These are phyloP conservation scores for Agrochola litura DNA, from an alignment of 2,888 invertebrate species.

Conservation along the genomic window DNA sequence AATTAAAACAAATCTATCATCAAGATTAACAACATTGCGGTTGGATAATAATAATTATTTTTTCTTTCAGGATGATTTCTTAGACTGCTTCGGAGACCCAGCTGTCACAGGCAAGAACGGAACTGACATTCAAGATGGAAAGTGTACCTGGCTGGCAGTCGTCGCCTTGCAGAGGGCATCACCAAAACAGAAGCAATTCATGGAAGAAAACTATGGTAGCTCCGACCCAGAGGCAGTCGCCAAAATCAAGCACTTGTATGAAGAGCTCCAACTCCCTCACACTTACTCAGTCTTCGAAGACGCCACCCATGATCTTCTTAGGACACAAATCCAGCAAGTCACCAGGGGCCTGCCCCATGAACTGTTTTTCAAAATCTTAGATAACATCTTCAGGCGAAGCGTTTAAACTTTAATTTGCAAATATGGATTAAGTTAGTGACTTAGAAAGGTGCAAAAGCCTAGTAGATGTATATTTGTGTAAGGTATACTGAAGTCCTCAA, in stretches of 20 bases:
- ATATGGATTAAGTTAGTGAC: constrained; percentile 53
- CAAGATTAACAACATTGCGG: neutral
- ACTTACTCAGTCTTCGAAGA: constrained; percentile 96
- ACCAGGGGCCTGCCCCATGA: constrained; percentile 95
- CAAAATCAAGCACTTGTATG: constrained; percentile 94
- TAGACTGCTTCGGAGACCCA: constrained; percentile 97
- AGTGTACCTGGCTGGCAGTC: constrained; percentile 98
- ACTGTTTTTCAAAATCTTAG: constrained; percentile 95
- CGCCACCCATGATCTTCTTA: constrained; percentile 95
- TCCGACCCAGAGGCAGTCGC: constrained; percentile 92
- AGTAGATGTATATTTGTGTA: constrained; percentile 60
- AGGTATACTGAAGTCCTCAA: constrained; percentile 53
- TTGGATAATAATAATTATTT: neutral
- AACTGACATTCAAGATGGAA: constrained; percentile 98
- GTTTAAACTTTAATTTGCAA: constrained; percentile 80
- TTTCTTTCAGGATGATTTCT: constrained; percentile 93
- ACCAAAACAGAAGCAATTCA: constrained; percentile 92
- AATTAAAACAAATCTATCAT: constrained; percentile 6
- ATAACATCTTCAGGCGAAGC: constrained; percentile 94
- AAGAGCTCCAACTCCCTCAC: constrained; percentile 93
- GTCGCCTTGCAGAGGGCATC: constrained; percentile 95
- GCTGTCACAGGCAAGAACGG: constrained; percentile 96
- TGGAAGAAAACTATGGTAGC: constrained; percentile 94
- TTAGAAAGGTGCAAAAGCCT: constrained; percentile 57
- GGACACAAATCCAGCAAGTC: constrained; percentile 95